phyloP scores from a whole-genome alignment of 2,797 vertebrate species.

The Karalla daura region DNA sequence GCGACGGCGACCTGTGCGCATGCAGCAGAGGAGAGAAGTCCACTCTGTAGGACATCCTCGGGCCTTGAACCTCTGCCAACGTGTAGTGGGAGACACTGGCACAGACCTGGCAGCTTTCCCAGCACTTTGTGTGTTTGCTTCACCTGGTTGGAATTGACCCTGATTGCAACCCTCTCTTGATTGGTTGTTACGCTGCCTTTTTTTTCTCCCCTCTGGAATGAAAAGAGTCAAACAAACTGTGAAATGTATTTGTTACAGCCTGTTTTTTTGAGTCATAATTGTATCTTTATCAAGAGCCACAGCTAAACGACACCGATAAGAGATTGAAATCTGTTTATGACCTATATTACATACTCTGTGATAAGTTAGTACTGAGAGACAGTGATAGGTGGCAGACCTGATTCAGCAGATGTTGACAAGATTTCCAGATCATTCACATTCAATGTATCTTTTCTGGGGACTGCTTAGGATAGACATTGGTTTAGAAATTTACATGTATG shows the following conservation, averaged over 20 bases:
- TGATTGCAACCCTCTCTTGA: constrained; percentile 35
- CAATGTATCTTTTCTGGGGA: no score
- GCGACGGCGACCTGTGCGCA: background rate
- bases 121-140: background rate
- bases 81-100: background rate
- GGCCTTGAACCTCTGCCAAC: background rate
- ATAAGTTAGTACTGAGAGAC: no score
- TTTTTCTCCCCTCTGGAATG: background rate
- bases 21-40: constrained; percentile 19
- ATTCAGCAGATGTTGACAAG: background rate
- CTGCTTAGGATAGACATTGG: no score
- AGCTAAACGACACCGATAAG: constrained; percentile 11
- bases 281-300: background rate
- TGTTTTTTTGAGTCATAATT: background rate
- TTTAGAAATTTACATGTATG: no score
- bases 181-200: constrained; percentile 2
- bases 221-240: background rate
- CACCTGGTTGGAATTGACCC: constrained; percentile 31
- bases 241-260: background rate
- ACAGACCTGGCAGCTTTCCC: no score
- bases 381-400: background rate
- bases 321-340: background rate
- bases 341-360: constrained; percentile 37
- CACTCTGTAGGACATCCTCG: constrained; percentile 9
- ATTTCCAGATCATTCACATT: no score